Base-by-base conservation (phyloP, 2,797 vertebrate genomes). In the Macroramphosus scolopax region DNA sequence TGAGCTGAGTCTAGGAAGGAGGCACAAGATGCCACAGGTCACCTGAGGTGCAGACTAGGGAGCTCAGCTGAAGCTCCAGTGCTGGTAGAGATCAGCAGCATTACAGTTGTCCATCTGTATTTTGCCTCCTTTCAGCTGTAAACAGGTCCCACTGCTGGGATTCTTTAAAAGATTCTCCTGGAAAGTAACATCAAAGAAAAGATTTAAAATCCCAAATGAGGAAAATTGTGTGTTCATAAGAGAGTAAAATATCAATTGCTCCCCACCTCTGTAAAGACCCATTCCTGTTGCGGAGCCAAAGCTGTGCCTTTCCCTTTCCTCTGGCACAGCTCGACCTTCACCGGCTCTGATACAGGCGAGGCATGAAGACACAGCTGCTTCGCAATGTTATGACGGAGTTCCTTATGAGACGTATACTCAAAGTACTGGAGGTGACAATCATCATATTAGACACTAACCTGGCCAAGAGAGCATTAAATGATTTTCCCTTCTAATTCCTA, bases 301-400 rank as follows among this genome's bases (percentile, higher is more conserved):
- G 41, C 67, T 11, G 90, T 91, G 0, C 91, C 90, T 29, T 83
- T 91, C n/a, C 94, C 94, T 26, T 81, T 91, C 68, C 82, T 89
- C 34, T 84, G 81, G 60, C 96, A 98, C 0, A 58, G 41, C 28
- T 92, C 88, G 1, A 98, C 66, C 75, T 88, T 86, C 34, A 89
- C 78, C 0, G 22, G 73, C 2, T 91, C 74, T 0, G 82, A 45
- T 2, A 72, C 63, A 0, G 49, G 2, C 0, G 1, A 40, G 0
- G 88, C 90, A 0, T 92, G 89, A 50, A 98, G 90, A 78, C 96
- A 98, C 5, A 98, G 88, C 84, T 98, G 91, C 78, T 93, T 94
- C 3, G 86, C 92, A 1, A 95, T 92, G 78, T 98, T 98, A 75
- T 98, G 96, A 33, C 96, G 91, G 48, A 98, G 89, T 73, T 98